phyloP scores from a whole-genome alignment of 2,797 vertebrate species.

The Argentina silus region DNA sequence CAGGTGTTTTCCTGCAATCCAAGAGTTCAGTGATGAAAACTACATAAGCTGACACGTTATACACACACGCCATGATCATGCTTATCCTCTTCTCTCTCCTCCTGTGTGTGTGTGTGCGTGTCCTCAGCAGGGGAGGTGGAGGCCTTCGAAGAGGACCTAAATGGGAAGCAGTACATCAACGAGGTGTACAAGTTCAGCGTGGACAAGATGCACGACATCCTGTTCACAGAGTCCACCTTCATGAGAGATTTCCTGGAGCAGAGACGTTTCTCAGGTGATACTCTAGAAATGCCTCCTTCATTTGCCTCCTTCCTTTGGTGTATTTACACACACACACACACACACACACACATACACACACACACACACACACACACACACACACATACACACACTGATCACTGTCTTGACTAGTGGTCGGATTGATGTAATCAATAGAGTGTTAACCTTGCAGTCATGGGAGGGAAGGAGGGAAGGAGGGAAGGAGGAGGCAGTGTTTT shows the following conservation, averaged over 20 bases:
- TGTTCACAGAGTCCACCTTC: slow-evolving; percentile 90
- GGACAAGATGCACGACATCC: slow-evolving; percentile 86
- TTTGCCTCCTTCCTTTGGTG: too few species aligned
- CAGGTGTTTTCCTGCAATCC: not conserved
- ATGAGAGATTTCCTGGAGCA: slow-evolving; percentile 90
- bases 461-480: too few species aligned
- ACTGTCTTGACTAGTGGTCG: not conserved
- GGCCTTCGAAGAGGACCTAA: slow-evolving; percentile 88
- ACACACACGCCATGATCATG: not conserved
- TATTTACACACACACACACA: too few species aligned
- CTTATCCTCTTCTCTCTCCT: not conserved
- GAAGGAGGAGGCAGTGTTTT: not conserved
- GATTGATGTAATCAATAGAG: not conserved
- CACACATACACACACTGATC: too few species aligned
- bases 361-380: too few species aligned
- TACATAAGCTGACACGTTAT: not conserved
- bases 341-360: too few species aligned
- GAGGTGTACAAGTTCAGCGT: slow-evolving; percentile 89
- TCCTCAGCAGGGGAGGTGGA: slow-evolving; percentile 83
- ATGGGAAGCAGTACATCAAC: slow-evolving; percentile 87
- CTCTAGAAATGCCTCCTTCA: too few species aligned
- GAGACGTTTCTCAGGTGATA: slow-evolving; percentile 85
- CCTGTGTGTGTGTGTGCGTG: slow-evolving; percentile 14
- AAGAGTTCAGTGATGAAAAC: not conserved
- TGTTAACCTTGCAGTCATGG: too few species aligned